A percentile compares a stretch with the other conserved stretches of the same genome.
phyloP scores from a whole-genome alignment of 2,113 vertebrate species.

The Cephalopterus ornatus region DNA sequence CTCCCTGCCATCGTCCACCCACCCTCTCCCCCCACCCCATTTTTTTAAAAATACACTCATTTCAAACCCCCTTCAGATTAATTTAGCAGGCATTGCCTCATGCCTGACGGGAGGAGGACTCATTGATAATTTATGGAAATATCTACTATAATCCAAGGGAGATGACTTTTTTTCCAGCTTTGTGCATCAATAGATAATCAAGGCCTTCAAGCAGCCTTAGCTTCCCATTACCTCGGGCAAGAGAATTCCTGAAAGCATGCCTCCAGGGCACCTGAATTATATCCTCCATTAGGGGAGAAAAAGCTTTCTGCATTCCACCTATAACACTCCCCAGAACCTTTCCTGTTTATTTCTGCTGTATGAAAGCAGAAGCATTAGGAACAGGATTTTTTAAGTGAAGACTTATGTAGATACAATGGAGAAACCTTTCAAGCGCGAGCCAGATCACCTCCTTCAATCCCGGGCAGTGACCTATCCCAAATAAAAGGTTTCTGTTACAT shows the following conservation, averaged over 20 bases:
- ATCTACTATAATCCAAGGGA: constrained; percentile 94
- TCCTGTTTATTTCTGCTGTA: constrained; percentile 84
- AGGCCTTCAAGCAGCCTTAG: constrained; percentile 96
- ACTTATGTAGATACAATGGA: constrained; percentile 89
- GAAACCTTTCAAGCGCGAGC: constrained; percentile 82
- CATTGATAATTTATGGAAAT: constrained; percentile 99
- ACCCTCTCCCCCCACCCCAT: neutral
- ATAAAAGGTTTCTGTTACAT: constrained; percentile 92
- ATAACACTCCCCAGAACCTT: constrained; percentile 88
- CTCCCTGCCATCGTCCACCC: constrained; percentile 72
- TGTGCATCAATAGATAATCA: constrained; percentile 99
- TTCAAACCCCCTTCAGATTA: constrained; percentile 77
- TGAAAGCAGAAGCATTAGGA: constrained; percentile 84
- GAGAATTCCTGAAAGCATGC: constrained; percentile 99
- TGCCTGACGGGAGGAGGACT: constrained; percentile 83
- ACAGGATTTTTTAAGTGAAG: constrained; percentile 88
- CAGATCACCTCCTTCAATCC: constrained; percentile 81
- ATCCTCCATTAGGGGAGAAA: constrained; percentile 96
- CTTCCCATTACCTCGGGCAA: constrained; percentile 98
- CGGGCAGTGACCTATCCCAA: constrained; percentile 82
- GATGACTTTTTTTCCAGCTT: constrained; percentile 97
- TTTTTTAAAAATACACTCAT: constrained; percentile 59
- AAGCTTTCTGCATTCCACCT: constrained; percentile 91
- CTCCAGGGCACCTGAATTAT: constrained; percentile 99
- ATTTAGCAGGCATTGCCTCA: constrained; percentile 80